Conservation (phyloP, 2,888 invertebrate genomes). For the Vannuccia rotundouncinata region DNA sequence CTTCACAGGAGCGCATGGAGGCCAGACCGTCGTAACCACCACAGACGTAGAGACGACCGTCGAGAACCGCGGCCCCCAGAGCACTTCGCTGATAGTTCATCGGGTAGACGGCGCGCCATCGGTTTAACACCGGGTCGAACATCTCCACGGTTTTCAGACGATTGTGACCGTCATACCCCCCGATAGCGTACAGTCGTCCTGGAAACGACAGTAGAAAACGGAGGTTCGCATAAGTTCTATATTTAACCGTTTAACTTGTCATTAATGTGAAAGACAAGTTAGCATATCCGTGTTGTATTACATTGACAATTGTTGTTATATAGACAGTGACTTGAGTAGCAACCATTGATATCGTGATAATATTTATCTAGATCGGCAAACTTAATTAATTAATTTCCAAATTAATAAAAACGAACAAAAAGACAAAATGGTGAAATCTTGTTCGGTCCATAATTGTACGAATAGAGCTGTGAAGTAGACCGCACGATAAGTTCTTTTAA, state of each 20-base stretch:
- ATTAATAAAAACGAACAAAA: too few species aligned
- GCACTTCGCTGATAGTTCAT: conserved; percentile 69
- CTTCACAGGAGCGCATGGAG: conserved; percentile 53
- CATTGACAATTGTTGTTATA: too few species aligned
- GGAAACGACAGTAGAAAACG: conserved; percentile 24
- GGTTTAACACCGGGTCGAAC: conserved; percentile 63
- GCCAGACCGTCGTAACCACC: conserved; percentile 56
- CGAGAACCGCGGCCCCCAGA: conserved; percentile 52
- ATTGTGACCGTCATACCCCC: conserved; percentile 76
- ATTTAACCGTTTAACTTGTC: not conserved
- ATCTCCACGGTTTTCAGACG: conserved; percentile 75
- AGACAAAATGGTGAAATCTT: too few species aligned
- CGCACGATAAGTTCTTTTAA: too few species aligned
- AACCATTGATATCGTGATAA: too few species aligned
- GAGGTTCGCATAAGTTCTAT: not conserved
- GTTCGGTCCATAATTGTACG: too few species aligned
- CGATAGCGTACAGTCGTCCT: conserved; percentile 63
- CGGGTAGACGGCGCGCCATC: conserved; percentile 70
- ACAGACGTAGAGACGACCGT: conserved; percentile 51
- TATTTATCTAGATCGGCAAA: too few species aligned
- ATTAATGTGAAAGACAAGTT: not conserved
- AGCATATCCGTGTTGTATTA: too few species aligned
- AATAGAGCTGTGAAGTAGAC: too few species aligned
- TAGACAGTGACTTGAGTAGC: too few species aligned
- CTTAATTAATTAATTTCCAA: too few species aligned